Evolutionary conservation across 2,797 vertebrate species (phyloP).

Genomic region (Carapus acus): DNA sequence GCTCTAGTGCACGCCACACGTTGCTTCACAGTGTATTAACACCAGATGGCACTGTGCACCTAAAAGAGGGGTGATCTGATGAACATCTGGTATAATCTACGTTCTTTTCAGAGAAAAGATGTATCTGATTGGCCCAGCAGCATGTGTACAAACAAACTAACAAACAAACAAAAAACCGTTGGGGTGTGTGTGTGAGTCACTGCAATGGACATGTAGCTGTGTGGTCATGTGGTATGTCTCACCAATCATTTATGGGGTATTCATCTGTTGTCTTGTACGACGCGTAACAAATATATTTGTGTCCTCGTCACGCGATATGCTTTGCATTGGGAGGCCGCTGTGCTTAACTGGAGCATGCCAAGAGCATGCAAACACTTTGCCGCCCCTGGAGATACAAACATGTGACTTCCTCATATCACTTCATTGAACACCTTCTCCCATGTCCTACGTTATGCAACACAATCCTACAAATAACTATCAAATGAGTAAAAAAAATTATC

Average conservation of each 20-base stretch:
- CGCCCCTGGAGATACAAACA: constrained; percentile 35
- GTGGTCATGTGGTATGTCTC: constrained; percentile 12
- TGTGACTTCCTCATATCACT: constrained; percentile 50
- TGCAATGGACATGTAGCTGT: constrained; percentile 6
- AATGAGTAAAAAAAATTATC: constrained; percentile 15
- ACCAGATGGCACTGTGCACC: constrained; percentile 63
- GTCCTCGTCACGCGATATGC: constrained; percentile 22
- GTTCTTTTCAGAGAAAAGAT: neutral
- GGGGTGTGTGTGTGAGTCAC: constrained; percentile 13
- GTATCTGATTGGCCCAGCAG: neutral
- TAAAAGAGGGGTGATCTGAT: constrained; percentile 30
- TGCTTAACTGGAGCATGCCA: constrained; percentile 18
- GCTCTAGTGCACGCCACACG: constrained; percentile 11
- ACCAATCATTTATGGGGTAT: constrained; percentile 2
- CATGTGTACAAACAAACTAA: too few relatives aligned
- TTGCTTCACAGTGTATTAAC: constrained; percentile 42
- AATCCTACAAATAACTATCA: constrained; percentile 48
- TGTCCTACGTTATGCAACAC: constrained; percentile 49
- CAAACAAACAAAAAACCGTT: constrained; percentile 10
- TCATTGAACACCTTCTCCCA: constrained; percentile 59
- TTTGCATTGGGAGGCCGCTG: constrained; percentile 4
- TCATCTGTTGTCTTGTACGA: constrained; percentile 5
- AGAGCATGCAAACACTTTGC: constrained; percentile 22
- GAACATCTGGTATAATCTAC: constrained; percentile 13
- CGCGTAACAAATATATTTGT: constrained; percentile 6